phyloP scores from a whole-genome alignment of 2,888 invertebrate genomes.

The Chirona hameri region DNA sequence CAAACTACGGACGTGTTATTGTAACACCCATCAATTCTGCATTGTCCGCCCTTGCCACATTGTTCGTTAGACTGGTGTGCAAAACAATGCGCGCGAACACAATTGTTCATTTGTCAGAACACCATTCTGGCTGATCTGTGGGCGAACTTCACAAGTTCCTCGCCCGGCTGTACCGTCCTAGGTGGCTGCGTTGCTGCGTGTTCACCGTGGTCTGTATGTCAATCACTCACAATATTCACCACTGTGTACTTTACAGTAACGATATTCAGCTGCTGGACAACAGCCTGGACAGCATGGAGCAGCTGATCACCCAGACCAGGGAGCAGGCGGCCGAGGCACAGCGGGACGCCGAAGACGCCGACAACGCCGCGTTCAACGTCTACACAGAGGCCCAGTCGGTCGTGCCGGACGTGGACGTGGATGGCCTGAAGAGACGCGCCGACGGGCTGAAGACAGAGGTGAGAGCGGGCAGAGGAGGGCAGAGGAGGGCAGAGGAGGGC shows the following conservation, averaged over 20 bases:
- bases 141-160: no score
- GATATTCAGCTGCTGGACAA: conserved; percentile 50
- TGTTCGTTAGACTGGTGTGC: no score
- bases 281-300: conserved; percentile 64
- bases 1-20: no score
- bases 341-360: conserved; percentile 68
- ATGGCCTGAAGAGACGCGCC: conserved; percentile 64
- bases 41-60: no score
- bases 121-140: no score
- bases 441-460: conserved; percentile 47
- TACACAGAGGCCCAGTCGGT: conserved; percentile 73
- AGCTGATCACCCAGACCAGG: conserved; percentile 64
- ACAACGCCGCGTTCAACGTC: conserved; percentile 74
- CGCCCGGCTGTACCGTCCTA: no score
- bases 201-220: neutral
- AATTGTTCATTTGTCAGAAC: no score
- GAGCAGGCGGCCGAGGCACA: conserved; percentile 69
- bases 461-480: neutral
- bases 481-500: no score
- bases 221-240: no score
- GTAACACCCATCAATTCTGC: no score
- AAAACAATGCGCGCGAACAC: no score
- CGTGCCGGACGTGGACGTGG: conserved; percentile 72
- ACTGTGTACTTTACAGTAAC: conserved; percentile 23
- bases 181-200: no score